Evolutionary conservation across 1,140 invertebrate species (phyloP).

Genomic region (Belonocnema kinseyi): DNA sequence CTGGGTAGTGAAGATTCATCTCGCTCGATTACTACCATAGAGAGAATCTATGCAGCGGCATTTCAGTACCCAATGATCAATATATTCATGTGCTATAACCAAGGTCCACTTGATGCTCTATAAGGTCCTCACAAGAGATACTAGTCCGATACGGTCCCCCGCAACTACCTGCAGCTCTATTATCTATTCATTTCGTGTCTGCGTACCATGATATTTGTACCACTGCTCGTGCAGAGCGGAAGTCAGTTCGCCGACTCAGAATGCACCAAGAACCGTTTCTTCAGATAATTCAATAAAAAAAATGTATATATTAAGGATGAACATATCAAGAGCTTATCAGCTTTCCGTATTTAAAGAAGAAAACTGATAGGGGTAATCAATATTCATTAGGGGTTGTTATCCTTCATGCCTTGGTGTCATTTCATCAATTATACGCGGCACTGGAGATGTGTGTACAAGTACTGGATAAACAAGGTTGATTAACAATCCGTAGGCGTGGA

Average conservation of each 20-base stretch:
- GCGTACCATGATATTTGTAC: constrained; percentile 26
- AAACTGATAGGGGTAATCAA: constrained; percentile 61
- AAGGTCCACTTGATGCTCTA: constrained; percentile 31
- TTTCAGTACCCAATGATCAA: constrained; percentile 52
- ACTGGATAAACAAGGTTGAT: constrained; percentile 46
- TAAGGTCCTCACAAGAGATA: constrained; percentile 46
- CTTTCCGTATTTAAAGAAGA: too few relatives aligned
- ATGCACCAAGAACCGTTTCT: constrained; percentile 7
- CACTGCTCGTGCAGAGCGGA: constrained; percentile 30
- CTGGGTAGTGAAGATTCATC: constrained; percentile 59
- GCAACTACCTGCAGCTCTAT: constrained; percentile 50
- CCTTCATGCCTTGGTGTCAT: constrained; percentile 50
- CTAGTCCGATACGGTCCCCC: constrained; percentile 43
- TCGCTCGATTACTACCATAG: constrained; percentile 58
- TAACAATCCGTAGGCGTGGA: constrained; percentile 39
- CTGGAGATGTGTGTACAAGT: constrained; percentile 35
- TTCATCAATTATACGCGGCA: constrained; percentile 61
- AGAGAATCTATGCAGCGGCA: constrained; percentile 51
- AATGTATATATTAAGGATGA: too few relatives aligned
- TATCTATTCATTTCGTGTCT: constrained; percentile 40
- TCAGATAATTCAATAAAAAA: constrained; percentile 37
- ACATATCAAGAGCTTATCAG: too few relatives aligned
- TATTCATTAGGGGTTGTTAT: constrained; percentile 59
- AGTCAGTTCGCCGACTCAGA: constrained; percentile 20
- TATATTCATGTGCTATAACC: constrained; percentile 45